Evolutionary conservation across 2,888 invertebrate species (phyloP).

Genomic region (Pammene aurita): DNA sequence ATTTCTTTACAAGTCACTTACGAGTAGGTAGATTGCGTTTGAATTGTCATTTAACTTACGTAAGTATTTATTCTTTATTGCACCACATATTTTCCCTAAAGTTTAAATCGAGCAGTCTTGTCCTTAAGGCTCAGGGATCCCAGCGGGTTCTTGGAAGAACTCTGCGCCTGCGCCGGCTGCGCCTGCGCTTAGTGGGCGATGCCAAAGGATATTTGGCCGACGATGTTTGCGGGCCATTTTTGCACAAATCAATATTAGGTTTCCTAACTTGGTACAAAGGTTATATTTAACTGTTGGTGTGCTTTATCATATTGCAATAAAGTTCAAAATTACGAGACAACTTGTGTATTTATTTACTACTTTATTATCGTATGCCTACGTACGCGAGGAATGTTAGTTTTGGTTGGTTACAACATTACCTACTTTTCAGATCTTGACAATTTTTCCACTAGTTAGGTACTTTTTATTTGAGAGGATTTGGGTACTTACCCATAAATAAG

Average conservation of each 20-base stretch:
- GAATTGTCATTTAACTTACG: too few relatives aligned
- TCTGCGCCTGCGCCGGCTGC: background rate
- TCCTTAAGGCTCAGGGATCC: background rate
- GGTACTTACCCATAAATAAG: too few relatives aligned
- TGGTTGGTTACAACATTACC: too few relatives aligned
- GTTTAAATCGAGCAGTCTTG: background rate
- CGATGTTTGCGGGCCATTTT: constrained; percentile 27
- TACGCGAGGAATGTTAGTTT: background rate
- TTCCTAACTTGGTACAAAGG: constrained; percentile 5
- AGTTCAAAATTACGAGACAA: background rate
- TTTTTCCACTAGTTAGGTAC: too few relatives aligned
- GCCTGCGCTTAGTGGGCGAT: constrained; percentile 13
- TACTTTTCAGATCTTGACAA: too few relatives aligned
- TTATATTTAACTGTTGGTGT: background rate
- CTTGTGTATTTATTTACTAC: too few relatives aligned
- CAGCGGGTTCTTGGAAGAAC: constrained; percentile 21
- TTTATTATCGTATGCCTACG: background rate
- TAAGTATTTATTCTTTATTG: too few relatives aligned
- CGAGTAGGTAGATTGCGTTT: too few relatives aligned
- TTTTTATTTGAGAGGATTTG: too few relatives aligned
- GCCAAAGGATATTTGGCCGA: constrained; percentile 22
- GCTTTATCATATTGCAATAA: background rate
- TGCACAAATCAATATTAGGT: constrained; percentile 27
- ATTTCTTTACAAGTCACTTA: too few relatives aligned
- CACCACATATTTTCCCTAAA: too few relatives aligned